These are phyloP conservation scores for Xanthorhoe spadicearia DNA, from an alignment of 2,888 invertebrate species.

Conservation along the genomic window DNA sequence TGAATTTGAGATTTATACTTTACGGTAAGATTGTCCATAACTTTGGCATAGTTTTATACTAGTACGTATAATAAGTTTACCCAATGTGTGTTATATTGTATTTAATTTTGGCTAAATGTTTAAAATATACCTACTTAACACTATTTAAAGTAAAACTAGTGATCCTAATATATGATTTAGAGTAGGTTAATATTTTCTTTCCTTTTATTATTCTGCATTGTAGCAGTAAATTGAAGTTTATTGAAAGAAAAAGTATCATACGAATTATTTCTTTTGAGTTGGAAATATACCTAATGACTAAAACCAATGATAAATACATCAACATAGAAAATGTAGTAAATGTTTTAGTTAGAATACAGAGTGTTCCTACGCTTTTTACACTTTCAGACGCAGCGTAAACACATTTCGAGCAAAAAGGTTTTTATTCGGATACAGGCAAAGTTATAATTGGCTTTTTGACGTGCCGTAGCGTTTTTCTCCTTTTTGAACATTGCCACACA, in stretches of 20 bases:
- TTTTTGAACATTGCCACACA: constrained; percentile 15
- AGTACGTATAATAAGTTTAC: no score
- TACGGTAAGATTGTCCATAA: background rate
- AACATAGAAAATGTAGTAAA: constrained; percentile 25
- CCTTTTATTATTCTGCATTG: no score
- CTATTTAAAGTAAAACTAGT: no score
- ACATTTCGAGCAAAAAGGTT: constrained; percentile 40
- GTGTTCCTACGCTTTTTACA: constrained; percentile 41
- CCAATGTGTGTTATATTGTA: no score
- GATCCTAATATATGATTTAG: no score
- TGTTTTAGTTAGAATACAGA: constrained; percentile 34
- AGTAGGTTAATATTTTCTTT: no score
- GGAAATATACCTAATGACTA: constrained; percentile 4
- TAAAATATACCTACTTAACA: no score
- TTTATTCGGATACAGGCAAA: constrained; percentile 39
- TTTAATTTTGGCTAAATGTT: no score
- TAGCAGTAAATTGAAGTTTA: no score
- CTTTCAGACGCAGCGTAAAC: constrained; percentile 32
- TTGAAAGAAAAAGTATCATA: no score
- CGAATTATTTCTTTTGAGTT: no score
- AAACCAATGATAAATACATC: constrained; percentile 27
- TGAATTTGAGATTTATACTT: background rate
- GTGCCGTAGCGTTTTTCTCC: constrained; percentile 28
- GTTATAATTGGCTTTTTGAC: constrained; percentile 53
- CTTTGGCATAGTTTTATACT: no score